Evolutionary conservation across 2,113 vertebrate genomes (phyloP), one percentile per base, ranked within the genome.

Genomic region (Leucopternis melanops): DNA sequence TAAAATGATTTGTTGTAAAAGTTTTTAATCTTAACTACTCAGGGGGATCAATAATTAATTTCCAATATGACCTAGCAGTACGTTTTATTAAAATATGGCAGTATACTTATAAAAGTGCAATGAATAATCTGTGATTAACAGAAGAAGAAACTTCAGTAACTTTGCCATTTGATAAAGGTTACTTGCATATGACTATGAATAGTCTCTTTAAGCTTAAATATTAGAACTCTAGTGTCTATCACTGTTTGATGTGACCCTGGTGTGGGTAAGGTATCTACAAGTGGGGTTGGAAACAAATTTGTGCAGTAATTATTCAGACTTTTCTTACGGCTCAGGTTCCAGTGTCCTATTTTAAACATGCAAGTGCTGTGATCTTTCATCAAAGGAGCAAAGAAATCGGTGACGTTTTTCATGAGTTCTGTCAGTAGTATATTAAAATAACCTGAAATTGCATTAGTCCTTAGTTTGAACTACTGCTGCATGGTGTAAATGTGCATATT

Each of bases 11-110:
- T 55, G 47, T 79, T 92, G 50, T 92, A 79, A 96, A 96, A 97
- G 21, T 93, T 95, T 97, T 95, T 97, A 95, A 95, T 94, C n/a
- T 81, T 93, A 94, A 83, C 73, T 91, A 36, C 45, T 81, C 11
- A 3, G 32, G 8, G 38, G 34, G 36, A 95, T 93, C 93, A 94
- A 70, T 92, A 96, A 95, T 96, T 91, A 15, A 95, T 92, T 97
- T 94, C n/a, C 59, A 90, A 63, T 93, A 92, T 81, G 59, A 81
- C 49, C 58, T 79, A 61, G 65, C 40, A 42, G 26, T 77, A 65
- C 80, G 17, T 87, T 89, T 84, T 94, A 90, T 82, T 95, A 94
- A 94, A 92, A 88, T 72, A 70, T 25, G 23, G 14, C 70, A 50
- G 20, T 26, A 16, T 80, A 25, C 45, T 58, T 91, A 19, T 16